Conservation (phyloP, 2,797 vertebrate genomes). For the Vespertilio murinus region DNA sequence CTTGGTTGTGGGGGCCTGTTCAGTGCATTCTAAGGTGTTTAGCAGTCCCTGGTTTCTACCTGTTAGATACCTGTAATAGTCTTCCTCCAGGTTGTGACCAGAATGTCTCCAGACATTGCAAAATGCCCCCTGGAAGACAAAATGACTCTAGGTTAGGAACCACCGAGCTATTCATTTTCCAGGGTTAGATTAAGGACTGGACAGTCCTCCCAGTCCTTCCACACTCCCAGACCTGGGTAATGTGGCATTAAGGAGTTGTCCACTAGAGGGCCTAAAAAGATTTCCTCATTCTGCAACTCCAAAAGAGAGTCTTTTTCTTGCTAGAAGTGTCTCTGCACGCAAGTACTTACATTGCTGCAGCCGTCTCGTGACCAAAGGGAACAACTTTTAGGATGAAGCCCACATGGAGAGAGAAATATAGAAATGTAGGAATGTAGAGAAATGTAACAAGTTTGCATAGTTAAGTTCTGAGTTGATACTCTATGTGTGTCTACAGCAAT, state of each 20-base stretch:
- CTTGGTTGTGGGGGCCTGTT: background rate
- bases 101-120: background rate
- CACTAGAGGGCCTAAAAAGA: conserved; percentile 54
- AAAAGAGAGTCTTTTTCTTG: background rate
- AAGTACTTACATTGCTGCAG: background rate
- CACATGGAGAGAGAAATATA: background rate
- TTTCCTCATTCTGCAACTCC: background rate
- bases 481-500: background rate
- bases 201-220: background rate
- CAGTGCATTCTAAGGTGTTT: background rate
- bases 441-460: background rate
- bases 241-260: background rate
- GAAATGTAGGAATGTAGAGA: background rate
- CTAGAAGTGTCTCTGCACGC: background rate
- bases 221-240: background rate
- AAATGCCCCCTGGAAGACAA: background rate
- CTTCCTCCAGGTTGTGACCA: background rate
- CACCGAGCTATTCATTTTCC: background rate
- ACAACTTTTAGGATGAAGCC: background rate
- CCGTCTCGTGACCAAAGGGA: background rate
- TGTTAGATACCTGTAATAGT: background rate
- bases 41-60: background rate
- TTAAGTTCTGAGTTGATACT: background rate
- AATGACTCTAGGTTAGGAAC: background rate
- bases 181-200: background rate